Evolutionary conservation across 1,140 invertebrate species (phyloP), one percentile per base, ranked within the genome.

Genomic region (Teleopsis dalmanni): DNA sequence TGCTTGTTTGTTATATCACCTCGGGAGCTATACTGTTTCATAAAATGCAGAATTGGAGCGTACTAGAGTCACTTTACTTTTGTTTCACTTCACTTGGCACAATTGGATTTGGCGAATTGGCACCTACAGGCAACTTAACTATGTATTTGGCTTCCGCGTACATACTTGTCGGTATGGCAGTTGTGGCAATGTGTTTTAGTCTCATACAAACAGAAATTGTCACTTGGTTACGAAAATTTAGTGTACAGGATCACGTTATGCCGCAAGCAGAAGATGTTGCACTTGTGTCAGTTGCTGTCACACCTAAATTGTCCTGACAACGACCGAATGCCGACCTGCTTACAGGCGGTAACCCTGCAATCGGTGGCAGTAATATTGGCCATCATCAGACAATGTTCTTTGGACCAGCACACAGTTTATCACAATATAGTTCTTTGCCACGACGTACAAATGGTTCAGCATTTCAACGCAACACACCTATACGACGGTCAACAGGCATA

Each of bases 181-280:
- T 98, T 44, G 85, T 97, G 50, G 93, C 93, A 14, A 97, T 96
- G 88, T 95, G 92, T 71, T 96, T 95, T 73, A 94, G 91, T 70
- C 75, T 98, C 36, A 89, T 96, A 51, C 92, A 97, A 73, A 92
- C 95, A 59, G 90, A 96, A 71, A 83, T 95, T 56, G 81, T 88
- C 48, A 67, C 76, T 47, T 74, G 81, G 58, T 70, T 84, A 59
- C 75, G 82, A 49, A 75, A 76, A 47, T 77, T 81, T 57, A 74
- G 76, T 57, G 65, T 68, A 2, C 61, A 69, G 47, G 65, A 70
- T 52, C 61, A 66, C 38, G 63, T 64, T 1, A 57, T 55, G 52
- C 62, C 66, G 23, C 62, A 69, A 51, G 48, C 57, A 11, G 68
- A 71, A 50, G 68, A 71, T 43, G 46, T 71, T 16, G 55, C 67